Base-by-base conservation (phyloP, 2,113 vertebrate genomes). In the Boleophthalmus pectinirostris region DNA sequence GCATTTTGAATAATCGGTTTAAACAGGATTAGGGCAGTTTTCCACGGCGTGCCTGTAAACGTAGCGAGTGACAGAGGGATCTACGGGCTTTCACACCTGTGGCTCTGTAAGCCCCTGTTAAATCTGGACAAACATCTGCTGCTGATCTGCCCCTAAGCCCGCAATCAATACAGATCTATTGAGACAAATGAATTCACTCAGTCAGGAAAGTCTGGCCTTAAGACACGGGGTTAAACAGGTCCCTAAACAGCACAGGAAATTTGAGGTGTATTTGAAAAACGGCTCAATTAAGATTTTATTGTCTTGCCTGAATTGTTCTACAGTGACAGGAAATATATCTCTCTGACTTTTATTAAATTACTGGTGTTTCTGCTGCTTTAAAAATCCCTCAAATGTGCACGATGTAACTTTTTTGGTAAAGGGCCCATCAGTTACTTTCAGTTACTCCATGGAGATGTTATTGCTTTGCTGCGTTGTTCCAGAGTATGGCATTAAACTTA, bases 71-170 rank as follows among this genome's bases (percentile, higher is more conserved):
- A 85, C 24, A 61, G 73, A 73, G 82, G 84, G 76, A 66, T 80
- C 68, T 80, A 53, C 43, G 20, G 29, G 77, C 78, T 85, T 71
- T 87, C 82, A 81, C 82, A 88, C 83, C 82, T 77, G 87, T 6
- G 58, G 81, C 80, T 73, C 77, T 51, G 72, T 75, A 81, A 84
- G 76, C 83, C 70, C 69, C 24, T 49, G 60, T 57, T 78, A 73
- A 60, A 75, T 72, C 79, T 61, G 21, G 74, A 76, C n/a, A 75
- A 84, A 72, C 67, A 20, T 56, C 33, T 61, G 69, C 68, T 51
- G 57, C 47, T 35, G 5, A 79, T 85, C 70, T 35, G 58, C 57
- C 72, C 77, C 21, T 35, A 8, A 73, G 68, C 21, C 51, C 43
- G 70, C 49, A 29, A 60, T 76, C 56, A 80, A 16, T 51, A 53